Percentiles rank a stretch among this genome's conserved stretches.
phyloP scores from a whole-genome alignment of 2,797 vertebrate genomes.

The Rhyacichthys aspro region DNA sequence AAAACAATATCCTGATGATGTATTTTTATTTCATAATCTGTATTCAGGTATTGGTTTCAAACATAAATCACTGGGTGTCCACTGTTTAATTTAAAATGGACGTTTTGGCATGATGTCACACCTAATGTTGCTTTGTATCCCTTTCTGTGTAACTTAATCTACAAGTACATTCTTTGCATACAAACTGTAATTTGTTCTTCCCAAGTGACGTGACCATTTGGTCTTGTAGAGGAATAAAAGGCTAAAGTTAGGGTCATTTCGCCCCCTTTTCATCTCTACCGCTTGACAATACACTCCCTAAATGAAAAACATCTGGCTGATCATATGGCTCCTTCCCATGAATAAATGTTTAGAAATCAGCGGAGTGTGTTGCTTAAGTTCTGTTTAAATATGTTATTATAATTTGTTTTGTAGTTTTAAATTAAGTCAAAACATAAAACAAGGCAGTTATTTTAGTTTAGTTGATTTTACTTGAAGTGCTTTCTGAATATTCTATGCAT shows the following conservation, averaged over 20 bases:
- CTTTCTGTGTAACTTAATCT: slow-evolving; percentile 54
- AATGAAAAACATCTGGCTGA: slow-evolving; percentile 80
- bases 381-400: slow-evolving; percentile 56
- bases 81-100: neutral
- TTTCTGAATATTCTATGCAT: neutral
- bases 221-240: slow-evolving; percentile 66
- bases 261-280: slow-evolving; percentile 69
- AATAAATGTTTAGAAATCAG: slow-evolving; percentile 64
- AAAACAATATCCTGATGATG: no score
- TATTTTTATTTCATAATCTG: no score
- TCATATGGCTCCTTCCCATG: slow-evolving; percentile 70
- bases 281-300: slow-evolving; percentile 66
- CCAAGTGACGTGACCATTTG: slow-evolving; percentile 71
- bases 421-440: neutral
- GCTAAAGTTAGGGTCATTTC: slow-evolving; percentile 60
- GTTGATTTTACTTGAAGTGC: neutral
- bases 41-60: no score
- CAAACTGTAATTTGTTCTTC: slow-evolving; percentile 66
- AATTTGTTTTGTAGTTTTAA: no score
- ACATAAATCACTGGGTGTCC: neutral
- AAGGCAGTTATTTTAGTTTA: neutral
- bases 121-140: slow-evolving; percentile 45
- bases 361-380: slow-evolving; percentile 52
- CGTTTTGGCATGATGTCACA: slow-evolving; percentile 54
- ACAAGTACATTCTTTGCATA: slow-evolving; percentile 37